Evolutionary conservation across 2,113 vertebrate genomes (phyloP), one percentile per base, ranked within the genome.

Genomic region (Toxostoma redivivum): DNA sequence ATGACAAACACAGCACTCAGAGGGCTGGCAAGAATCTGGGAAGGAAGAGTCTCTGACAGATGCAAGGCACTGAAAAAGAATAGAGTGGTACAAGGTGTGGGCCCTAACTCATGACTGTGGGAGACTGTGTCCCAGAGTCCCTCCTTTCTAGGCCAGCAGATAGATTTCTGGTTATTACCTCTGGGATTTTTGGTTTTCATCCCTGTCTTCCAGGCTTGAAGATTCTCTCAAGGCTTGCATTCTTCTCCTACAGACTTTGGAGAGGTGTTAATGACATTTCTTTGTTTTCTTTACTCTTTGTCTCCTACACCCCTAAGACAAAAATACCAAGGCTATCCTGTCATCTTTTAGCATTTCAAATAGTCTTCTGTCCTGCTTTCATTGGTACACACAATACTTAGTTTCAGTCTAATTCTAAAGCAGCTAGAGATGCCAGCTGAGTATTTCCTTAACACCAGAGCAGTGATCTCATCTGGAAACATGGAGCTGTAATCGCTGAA

Each of bases 191-290:
- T 54, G 5, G 8, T 50, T 86, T 78, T 81, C 51, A 62, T 31
- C 10, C 12, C 18, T n/a, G 5, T 50, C 21, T 90, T 83, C 37
- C 21, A 47, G 27, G 38, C 51, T 50, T 74, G 47, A 83, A 61
- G 15, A 65, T 61, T 89, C 71, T 83, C 45, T 38, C 57, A 84
- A 37, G 21, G 31, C 18, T 61, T 92, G 40, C 65, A 65, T 65
- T 86, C 5, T 77, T 90, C 54, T 69, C 17, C 37, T 54, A 14
- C 2, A 69, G 61, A 33, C 16, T 88, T 84, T 37, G 53, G 65
- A 64, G 56, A 9, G 0, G 0, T 1, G 1, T 70, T 16, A 12
- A 18, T 38, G 30, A 51, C 14, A 15, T 13, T 38, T 23, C 6
- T 40, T 51, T 28, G 44, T 58, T 54, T 38, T 21, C n/a, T 90